These are phyloP conservation scores for Epirrhoe alternata DNA, from an alignment of 2,888 invertebrate genomes.

Conservation along the genomic window DNA sequence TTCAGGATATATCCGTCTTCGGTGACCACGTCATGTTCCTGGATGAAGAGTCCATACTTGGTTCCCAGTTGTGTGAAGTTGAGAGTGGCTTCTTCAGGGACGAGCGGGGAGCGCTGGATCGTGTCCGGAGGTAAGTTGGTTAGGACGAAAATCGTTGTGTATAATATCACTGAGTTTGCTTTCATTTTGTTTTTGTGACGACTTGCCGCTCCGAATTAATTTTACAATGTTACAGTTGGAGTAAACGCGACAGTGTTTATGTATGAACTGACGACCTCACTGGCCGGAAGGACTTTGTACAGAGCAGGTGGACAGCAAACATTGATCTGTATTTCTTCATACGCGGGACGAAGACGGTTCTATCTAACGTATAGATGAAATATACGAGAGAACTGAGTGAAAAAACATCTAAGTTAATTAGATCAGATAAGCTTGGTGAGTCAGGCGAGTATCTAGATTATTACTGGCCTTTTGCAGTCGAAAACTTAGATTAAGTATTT, in stretches of 20 bases:
- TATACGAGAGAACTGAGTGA: not conserved
- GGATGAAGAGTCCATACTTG: conserved; percentile 41
- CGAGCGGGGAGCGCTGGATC: conserved; percentile 5
- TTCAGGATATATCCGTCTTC: conserved; percentile 58
- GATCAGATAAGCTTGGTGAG: too few species aligned
- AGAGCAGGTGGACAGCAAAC: not conserved
- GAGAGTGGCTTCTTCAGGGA: conserved; percentile 36
- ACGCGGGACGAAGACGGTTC: not conserved
- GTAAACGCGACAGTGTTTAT: conserved; percentile 11
- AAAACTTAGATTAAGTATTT: too few species aligned
- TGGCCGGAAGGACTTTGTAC: conserved; percentile 11
- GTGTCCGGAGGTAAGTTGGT: conserved; percentile 6
- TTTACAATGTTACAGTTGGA: conserved; percentile 17
- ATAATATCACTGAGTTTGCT: conserved; percentile 4
- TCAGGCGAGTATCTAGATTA: too few species aligned
- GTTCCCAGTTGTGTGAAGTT: conserved; percentile 41
- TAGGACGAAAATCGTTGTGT: conserved; percentile 2
- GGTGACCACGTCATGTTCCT: conserved; percentile 51
- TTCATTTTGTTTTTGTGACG: conserved; percentile 14
- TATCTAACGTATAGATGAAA: not conserved
- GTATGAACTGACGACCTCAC: conserved; percentile 11
- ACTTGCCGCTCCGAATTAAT: not conserved
- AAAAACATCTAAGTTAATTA: not conserved
- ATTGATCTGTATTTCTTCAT: not conserved
- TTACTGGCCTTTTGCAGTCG: too few species aligned